These are phyloP conservation scores for Formica aserva DNA, from an alignment of 2,888 invertebrate species.

Conservation along the genomic window DNA sequence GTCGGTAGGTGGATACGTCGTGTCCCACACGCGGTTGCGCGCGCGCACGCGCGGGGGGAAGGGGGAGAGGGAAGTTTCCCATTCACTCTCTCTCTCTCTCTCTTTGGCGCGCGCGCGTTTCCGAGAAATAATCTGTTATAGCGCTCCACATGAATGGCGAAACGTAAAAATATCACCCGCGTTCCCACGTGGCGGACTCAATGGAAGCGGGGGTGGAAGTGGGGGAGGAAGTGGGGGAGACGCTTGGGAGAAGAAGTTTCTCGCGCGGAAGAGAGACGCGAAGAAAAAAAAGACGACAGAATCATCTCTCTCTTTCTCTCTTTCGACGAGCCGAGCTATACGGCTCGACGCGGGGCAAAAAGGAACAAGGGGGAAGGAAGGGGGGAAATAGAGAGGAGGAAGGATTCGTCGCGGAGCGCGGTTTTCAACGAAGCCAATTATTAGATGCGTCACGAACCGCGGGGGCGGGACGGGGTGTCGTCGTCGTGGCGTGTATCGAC, in stretches of 20 bases:
- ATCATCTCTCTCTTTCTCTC: neutral
- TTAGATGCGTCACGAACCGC: conserved; percentile 82
- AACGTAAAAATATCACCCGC: conserved; percentile 83
- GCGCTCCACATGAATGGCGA: conserved; percentile 84
- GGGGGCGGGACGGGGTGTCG: conserved; percentile 49
- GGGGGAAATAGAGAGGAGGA: conserved; percentile 66
- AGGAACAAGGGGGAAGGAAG: conserved; percentile 57
- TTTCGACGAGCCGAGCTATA: too few relatives aligned
- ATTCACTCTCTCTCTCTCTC: neutral
- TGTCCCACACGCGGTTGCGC: conserved; percentile 60
- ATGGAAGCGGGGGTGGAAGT: conserved; percentile 74
- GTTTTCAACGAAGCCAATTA: conserved; percentile 85
- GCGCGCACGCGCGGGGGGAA: neutral
- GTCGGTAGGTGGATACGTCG: conserved; percentile 70
- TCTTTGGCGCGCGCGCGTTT: conserved; percentile 70
- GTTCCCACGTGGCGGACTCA: conserved; percentile 84
- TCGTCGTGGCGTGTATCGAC: conserved; percentile 63
- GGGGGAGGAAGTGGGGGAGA: conserved; percentile 63
- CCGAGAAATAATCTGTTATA: conserved; percentile 85
- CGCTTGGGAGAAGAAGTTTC: conserved; percentile 42
- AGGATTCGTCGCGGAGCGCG: conserved; percentile 85
- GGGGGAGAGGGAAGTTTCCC: neutral
- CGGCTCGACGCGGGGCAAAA: conserved; percentile 51
- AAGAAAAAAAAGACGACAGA: conserved; percentile 56
- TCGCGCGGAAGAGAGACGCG: conserved; percentile 24